These are phyloP conservation scores for Subacronicta megacephala DNA, from an alignment of 2,888 invertebrate species.

Conservation along the genomic window DNA sequence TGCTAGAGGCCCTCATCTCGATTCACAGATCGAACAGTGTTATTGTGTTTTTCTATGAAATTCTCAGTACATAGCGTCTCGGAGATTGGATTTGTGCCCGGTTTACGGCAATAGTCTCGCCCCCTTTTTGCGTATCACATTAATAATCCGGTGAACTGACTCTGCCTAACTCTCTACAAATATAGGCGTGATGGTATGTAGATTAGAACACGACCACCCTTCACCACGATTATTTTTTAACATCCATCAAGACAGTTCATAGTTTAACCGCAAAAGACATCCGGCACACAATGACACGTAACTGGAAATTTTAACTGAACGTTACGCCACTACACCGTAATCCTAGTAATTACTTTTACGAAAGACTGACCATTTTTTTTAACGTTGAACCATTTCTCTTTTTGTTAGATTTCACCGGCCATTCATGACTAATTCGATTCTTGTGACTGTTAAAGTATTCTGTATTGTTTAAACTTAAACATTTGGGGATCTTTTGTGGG, in stretches of 20 bases:
- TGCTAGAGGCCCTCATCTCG: too few species aligned
- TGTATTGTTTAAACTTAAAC: slow-evolving; percentile 26
- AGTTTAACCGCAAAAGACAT: slow-evolving; percentile 36
- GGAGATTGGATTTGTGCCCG: too few species aligned
- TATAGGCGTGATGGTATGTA: too few species aligned
- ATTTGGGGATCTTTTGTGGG: slow-evolving; percentile 26
- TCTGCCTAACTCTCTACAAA: too few species aligned
- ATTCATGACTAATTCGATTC: slow-evolving; percentile 39
- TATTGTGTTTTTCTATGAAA: too few species aligned
- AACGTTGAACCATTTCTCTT: slow-evolving; percentile 34
- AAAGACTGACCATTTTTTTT: slow-evolving; percentile 48
- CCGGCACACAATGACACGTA: slow-evolving; percentile 38
- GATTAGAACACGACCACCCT: too few species aligned
- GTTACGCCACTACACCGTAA: slow-evolving; percentile 56
- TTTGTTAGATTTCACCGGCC: slow-evolving; percentile 56
- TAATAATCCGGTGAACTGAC: too few species aligned
- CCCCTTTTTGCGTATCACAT: too few species aligned
- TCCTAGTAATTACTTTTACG: slow-evolving; percentile 61
- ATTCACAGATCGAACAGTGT: too few species aligned
- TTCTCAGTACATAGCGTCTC: too few species aligned
- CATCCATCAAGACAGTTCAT: slow-evolving; percentile 25
- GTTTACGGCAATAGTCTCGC: too few species aligned
- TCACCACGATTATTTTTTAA: too few species aligned
- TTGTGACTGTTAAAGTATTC: slow-evolving; percentile 20
- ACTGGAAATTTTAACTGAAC: slow-evolving; percentile 9